These are phyloP conservation scores for Micronycteris hirsuta DNA, from an alignment of 2,113 vertebrate genomes.

Conservation along the genomic window DNA sequence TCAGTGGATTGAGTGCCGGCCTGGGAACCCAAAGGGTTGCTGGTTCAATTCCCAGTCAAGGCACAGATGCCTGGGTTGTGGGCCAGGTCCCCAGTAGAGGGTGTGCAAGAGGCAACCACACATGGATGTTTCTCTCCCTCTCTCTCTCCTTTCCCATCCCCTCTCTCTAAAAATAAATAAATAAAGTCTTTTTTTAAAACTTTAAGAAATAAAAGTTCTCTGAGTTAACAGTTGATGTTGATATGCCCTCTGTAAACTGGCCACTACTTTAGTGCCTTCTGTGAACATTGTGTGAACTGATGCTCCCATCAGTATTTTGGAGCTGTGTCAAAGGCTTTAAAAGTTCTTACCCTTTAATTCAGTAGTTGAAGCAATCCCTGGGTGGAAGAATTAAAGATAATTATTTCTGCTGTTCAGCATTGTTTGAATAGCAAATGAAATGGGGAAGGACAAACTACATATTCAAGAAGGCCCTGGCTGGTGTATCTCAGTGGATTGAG, in stretches of 20 bases:
- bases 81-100: too few species aligned
- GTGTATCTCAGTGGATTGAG: too few species aligned
- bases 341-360: background rate
- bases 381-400: background rate
- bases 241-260: background rate
- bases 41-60: too few species aligned
- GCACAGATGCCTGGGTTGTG: too few species aligned
- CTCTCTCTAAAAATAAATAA: too few species aligned
- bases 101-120: too few species aligned
- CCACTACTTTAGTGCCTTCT: background rate
- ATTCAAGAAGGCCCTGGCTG: background rate
- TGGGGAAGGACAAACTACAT: background rate
- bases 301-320: background rate
- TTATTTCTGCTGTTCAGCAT: background rate
- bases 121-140: too few species aligned
- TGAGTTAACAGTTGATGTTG: background rate
- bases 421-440: background rate
- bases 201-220: background rate
- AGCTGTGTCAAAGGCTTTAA: background rate
- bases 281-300: background rate
- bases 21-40: too few species aligned
- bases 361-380: background rate
- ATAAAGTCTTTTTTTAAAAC: too few species aligned
- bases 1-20: too few species aligned
- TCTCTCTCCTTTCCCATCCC: too few species aligned